Evolutionary conservation across 2,113 vertebrate genomes (phyloP).

Genomic region (Sula dactylatra): DNA sequence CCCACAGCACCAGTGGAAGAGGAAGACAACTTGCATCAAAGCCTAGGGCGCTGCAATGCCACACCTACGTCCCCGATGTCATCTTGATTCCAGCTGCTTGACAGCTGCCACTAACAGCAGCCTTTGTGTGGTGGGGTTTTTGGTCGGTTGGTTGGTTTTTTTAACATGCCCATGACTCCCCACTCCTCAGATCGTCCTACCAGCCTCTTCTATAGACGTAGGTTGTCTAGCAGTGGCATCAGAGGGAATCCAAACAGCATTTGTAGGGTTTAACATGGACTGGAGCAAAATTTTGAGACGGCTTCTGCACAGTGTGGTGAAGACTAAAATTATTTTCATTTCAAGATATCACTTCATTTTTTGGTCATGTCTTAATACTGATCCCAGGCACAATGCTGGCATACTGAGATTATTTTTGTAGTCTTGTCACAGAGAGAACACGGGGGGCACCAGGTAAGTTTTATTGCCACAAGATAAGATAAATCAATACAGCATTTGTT

Average conservation of each 20-base stretch:
- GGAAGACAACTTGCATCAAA: not conserved
- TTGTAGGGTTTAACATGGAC: not conserved
- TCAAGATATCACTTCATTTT: not conserved
- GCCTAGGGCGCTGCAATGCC: not conserved
- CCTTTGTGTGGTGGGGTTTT: too few species aligned
- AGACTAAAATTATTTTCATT: not conserved
- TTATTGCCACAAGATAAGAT: not conserved
- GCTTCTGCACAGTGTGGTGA: not conserved
- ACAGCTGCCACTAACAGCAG: not conserved
- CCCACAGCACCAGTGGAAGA: not conserved
- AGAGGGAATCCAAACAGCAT: not conserved
- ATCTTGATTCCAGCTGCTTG: not conserved
- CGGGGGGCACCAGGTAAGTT: not conserved
- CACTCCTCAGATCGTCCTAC: not conserved
- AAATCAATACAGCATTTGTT: not conserved
- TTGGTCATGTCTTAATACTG: not conserved
- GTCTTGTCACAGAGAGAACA: not conserved
- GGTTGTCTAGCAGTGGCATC: not conserved
- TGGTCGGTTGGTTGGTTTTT: not conserved
- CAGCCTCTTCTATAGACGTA: too few species aligned
- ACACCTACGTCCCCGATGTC: not conserved
- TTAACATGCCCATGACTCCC: not conserved
- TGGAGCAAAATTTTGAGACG: not conserved
- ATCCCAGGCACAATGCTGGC: not conserved
- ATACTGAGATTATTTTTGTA: not conserved